These are phyloP conservation scores for Melitaea athalia DNA, from an alignment of 2,888 invertebrate genomes.

Conservation along the genomic window DNA sequence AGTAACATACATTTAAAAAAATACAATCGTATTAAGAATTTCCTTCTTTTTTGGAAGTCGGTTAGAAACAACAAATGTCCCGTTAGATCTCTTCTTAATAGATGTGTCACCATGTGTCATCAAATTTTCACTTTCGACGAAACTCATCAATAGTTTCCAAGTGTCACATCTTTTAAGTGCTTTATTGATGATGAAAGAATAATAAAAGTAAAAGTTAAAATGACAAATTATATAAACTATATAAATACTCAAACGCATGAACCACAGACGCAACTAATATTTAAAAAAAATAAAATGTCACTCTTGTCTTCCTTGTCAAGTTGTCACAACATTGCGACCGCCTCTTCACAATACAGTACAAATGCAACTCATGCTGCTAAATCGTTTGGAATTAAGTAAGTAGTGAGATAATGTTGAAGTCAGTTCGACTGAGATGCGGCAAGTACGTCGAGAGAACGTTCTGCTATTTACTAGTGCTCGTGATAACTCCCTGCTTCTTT, in stretches of 20 bases:
- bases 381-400: not conserved
- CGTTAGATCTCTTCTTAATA: too few species aligned
- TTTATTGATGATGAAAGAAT: too few species aligned
- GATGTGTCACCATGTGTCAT: too few species aligned
- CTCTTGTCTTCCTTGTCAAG: not conserved
- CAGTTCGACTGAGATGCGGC: constrained; percentile 15
- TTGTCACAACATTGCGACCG: not conserved
- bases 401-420: constrained; percentile 16
- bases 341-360: not conserved
- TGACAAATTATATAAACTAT: not conserved
- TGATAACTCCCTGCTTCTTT: constrained; percentile 56
- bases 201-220: too few species aligned
- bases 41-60: too few species aligned
- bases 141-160: too few species aligned
- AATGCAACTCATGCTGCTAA: not conserved
- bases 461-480: constrained; percentile 47
- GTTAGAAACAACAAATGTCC: too few species aligned
- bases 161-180: too few species aligned
- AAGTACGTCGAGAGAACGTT: constrained; percentile 42
- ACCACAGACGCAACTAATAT: not conserved
- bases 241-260: not conserved
- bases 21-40: too few species aligned
- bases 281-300: not conserved
- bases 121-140: too few species aligned
- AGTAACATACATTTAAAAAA: too few species aligned